Evolutionary conservation across 2,113 vertebrate species (phyloP).

Genomic region (Engystomops pustulosus): DNA sequence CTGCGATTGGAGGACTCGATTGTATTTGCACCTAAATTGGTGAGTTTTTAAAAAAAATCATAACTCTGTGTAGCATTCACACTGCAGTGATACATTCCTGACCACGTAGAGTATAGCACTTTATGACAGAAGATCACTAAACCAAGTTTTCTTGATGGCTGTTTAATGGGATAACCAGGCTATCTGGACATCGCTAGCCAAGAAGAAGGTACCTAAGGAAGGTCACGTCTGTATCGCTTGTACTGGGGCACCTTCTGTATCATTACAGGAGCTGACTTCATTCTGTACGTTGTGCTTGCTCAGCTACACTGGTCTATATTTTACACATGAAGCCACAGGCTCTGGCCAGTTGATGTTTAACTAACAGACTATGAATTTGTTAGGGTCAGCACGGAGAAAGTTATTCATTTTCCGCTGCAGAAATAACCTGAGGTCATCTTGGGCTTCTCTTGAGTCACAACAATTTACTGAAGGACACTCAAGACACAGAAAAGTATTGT

Average conservation of each 20-base stretch:
- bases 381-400: constrained; percentile 44
- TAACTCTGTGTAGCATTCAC: too few species aligned
- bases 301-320: constrained; percentile 11
- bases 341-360: constrained; percentile 39
- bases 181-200: too few species aligned
- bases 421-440: constrained; percentile 37
- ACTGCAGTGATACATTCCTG: too few species aligned
- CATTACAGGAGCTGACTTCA: not conserved
- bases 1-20: too few species aligned
- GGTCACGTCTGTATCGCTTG: not conserved
- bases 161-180: too few species aligned
- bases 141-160: too few species aligned
- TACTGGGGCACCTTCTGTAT: too few species aligned
- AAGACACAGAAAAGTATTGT: not conserved
- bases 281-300: not conserved
- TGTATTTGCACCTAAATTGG: too few species aligned
- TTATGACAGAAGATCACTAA: too few species aligned
- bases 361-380: constrained; percentile 32
- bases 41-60: too few species aligned
- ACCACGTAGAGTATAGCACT: too few species aligned
- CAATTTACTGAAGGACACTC: constrained; percentile 10
- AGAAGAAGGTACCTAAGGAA: too few species aligned
- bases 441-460: not conserved
- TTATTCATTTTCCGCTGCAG: constrained; percentile 35
- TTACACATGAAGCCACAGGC: not conserved